Evolutionary conservation across 2,797 vertebrate species (phyloP).

Genomic region (Gephyroberyx darwinii): DNA sequence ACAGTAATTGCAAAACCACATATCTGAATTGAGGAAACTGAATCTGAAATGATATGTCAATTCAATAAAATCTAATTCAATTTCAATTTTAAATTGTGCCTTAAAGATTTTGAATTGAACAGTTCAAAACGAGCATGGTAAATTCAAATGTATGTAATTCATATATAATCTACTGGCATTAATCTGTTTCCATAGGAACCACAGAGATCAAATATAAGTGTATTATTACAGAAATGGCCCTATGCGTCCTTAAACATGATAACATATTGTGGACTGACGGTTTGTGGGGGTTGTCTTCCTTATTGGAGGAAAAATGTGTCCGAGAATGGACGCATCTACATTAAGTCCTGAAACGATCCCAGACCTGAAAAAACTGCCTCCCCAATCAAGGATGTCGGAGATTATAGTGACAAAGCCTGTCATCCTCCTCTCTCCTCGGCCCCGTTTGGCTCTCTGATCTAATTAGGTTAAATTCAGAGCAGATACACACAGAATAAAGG

Average conservation of each 20-base stretch:
- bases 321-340: slow-evolving; percentile 59
- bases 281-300: slow-evolving; percentile 13
- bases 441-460: slow-evolving; percentile 82
- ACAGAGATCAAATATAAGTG: neutral
- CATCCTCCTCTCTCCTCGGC: slow-evolving; percentile 62
- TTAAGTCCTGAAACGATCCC: slow-evolving; percentile 63
- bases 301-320: slow-evolving; percentile 14
- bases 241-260: neutral
- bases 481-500: slow-evolving; percentile 52
- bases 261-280: slow-evolving; percentile 19
- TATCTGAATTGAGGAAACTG: too few relatives aligned
- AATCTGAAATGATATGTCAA: too few relatives aligned
- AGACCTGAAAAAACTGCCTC: slow-evolving; percentile 46
- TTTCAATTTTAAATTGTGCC: too few relatives aligned
- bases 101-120: too few relatives aligned
- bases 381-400: slow-evolving; percentile 58
- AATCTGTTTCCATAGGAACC: too few relatives aligned
- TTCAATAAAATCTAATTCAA: too few relatives aligned
- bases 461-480: slow-evolving; percentile 81
- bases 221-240: neutral
- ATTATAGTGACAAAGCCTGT: slow-evolving; percentile 62
- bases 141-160: too few relatives aligned
- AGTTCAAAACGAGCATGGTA: too few relatives aligned
- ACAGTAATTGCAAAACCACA: too few relatives aligned
- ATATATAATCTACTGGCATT: too few relatives aligned